Evolutionary conservation across 2,797 vertebrate species (phyloP).

Genomic region (Semaprochilodus insignis): DNA sequence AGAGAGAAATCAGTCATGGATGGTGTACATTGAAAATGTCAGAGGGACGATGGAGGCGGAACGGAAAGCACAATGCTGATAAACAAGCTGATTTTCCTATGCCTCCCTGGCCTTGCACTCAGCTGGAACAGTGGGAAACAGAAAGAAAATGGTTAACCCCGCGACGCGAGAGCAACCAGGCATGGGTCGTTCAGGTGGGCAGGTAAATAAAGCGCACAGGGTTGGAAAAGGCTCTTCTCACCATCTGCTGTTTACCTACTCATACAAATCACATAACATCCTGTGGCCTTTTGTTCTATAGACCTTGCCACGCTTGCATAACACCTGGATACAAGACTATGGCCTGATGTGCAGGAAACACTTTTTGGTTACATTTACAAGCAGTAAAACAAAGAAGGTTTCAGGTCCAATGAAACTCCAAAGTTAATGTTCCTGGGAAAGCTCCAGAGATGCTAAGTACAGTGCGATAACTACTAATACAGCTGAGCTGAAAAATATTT

Average conservation of each 20-base stretch:
- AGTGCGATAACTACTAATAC: not conserved
- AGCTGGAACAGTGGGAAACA: conserved; percentile 74
- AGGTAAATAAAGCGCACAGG: conserved; percentile 73
- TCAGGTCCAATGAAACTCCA: not conserved
- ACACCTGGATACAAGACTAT: conserved; percentile 62
- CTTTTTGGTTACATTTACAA: conserved; percentile 33
- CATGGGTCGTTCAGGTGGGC: conserved; percentile 80
- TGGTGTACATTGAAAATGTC: conserved; percentile 78
- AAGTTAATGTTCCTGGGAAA: not conserved
- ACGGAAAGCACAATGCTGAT: conserved; percentile 75
- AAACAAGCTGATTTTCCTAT: conserved; percentile 78
- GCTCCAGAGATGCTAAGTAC: not conserved
- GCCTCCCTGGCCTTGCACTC: conserved; percentile 74
- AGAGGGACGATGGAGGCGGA: conserved; percentile 64
- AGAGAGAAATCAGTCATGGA: conserved; percentile 80
- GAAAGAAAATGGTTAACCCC: conserved; percentile 69
- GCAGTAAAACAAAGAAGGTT: conserved; percentile 4
- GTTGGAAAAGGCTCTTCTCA: conserved; percentile 71
- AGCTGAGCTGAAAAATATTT: conserved; percentile 14
- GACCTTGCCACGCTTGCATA: conserved; percentile 60
- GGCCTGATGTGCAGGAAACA: conserved; percentile 16
- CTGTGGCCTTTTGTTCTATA: conserved; percentile 61
- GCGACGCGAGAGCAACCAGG: conserved; percentile 70
- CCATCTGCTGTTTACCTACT: conserved; percentile 88
- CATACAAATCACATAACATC: conserved; percentile 62